A percentile compares a stretch with the other conserved stretches of the same genome.
Evolutionary conservation across 2,888 invertebrate species (phyloP).

Genomic region (Synergus gifuensis): DNA sequence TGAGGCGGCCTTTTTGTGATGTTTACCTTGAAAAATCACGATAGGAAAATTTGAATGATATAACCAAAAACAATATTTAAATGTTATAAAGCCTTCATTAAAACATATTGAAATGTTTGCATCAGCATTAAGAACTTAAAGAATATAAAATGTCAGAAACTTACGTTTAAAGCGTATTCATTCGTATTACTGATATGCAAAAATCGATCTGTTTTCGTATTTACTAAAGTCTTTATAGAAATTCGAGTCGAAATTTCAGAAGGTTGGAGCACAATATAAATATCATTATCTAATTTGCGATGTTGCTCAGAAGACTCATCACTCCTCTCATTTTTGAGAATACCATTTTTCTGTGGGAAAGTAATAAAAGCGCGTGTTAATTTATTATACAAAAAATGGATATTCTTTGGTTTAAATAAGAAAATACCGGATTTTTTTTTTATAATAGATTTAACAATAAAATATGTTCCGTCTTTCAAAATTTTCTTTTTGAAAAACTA

Average conservation of each 20-base stretch:
- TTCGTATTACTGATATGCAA: conserved; percentile 11
- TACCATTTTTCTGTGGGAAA: conserved; percentile 1
- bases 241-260: conserved; percentile 2
- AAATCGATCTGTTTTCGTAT: neutral
- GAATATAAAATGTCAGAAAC: neutral
- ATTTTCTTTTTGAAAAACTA: too few species aligned
- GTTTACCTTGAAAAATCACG: conserved; percentile 75
- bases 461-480: too few species aligned
- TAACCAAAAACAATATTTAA: neutral
- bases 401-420: too few species aligned
- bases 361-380: too few species aligned
- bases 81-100: too few species aligned
- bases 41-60: too few species aligned
- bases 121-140: neutral
- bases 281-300: neutral
- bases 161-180: conserved; percentile 14
- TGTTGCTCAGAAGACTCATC: neutral
- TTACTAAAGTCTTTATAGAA: conserved; percentile 7
- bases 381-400: too few species aligned
- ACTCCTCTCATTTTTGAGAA: conserved; percentile 12
- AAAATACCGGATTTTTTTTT: too few species aligned
- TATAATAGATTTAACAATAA: too few species aligned
- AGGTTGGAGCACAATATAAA: conserved; percentile 4
- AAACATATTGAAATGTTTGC: too few species aligned
- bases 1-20: conserved; percentile 79